Evolutionary conservation across 2,888 invertebrate genomes (phyloP).

Genomic region (Scelioninae gen. 1): DNA sequence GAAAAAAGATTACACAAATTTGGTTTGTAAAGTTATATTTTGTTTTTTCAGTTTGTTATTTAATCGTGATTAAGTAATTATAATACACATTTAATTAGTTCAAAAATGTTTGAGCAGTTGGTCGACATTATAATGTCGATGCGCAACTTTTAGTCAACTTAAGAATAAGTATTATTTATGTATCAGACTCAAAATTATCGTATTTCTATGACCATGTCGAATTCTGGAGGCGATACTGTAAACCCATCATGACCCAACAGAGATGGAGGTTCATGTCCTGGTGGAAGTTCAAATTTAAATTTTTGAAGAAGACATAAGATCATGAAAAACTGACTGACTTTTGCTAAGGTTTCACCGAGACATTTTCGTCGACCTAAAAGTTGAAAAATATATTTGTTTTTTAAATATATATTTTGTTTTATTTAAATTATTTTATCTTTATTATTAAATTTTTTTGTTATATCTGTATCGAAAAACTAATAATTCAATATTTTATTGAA

Average conservation of each 20-base stretch:
- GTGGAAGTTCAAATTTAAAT: conserved; percentile 88
- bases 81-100: neutral
- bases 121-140: neutral
- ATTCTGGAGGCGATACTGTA: conserved; percentile 84
- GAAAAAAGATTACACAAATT: too few species aligned
- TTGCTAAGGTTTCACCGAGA: conserved; percentile 90
- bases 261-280: conserved; percentile 87
- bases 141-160: neutral
- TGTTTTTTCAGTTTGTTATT: too few species aligned
- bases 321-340: conserved; percentile 91
- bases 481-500: too few species aligned
- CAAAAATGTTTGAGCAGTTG: neutral
- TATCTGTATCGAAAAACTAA: too few species aligned
- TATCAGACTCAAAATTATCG: conserved; percentile 29
- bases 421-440: too few species aligned
- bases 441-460: too few species aligned
- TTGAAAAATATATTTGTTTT: neutral
- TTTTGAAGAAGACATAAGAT: conserved; percentile 89
- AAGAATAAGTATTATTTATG: neutral
- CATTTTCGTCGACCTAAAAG: conserved; percentile 88
- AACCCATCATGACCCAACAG: conserved; percentile 89
- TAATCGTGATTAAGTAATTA: too few species aligned
- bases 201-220: conserved; percentile 50
- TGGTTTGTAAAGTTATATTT: too few species aligned
- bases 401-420: too few species aligned